Base-by-base conservation (phyloP, 2,888 invertebrate species). In the Tillus elongatus region DNA sequence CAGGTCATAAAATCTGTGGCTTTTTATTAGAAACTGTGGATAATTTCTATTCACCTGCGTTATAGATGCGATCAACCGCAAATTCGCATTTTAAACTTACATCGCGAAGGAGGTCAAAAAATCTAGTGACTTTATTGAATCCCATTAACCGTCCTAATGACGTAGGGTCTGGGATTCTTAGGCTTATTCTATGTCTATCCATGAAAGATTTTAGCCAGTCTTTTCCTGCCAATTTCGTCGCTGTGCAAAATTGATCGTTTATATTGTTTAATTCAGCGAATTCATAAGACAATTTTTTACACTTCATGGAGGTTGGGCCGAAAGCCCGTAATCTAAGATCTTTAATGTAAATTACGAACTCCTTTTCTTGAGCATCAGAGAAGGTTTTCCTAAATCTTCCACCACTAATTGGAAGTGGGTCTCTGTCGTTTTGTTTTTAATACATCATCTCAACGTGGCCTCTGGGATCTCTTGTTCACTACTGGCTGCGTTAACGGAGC, bases 21-120 rank as follows among this genome's bases (percentile, higher is more conserved):
- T 31, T 30, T 30, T 39, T 39, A 28, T 40, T 46, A 13, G 45
- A 47, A 38, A 45, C 43, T 6, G 48, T 40, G n/a, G 48, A 46
- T 6, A 52, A 30, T n/a, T 49, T 44, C 28, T 41, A 43, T 33
- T 52, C 48, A 35, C 49, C 50, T 24, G 39, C 38, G 34, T 47
- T 52, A 29, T 39, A 51, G 8, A 53, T 50, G 26, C 37, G 33
- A 32, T 45, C 40, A 19, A 44, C 30, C 13, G 34, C 40, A 30
- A 53, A 42, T 9, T 48, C 46, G 36, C 43, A 36, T 32, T 40
- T 44, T 14, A 29, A 8, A 28, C 26, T 39, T 15, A 35, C 12
- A 10, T 43, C 37, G 6, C 29, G 13, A 19, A 39, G 16, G n/a
- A 37, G 9, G 24, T 41, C 39, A 43, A 19, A 19, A 19, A 19